Evolutionary conservation across 2,888 invertebrate species (phyloP).

Genomic region (Alcis repandata): DNA sequence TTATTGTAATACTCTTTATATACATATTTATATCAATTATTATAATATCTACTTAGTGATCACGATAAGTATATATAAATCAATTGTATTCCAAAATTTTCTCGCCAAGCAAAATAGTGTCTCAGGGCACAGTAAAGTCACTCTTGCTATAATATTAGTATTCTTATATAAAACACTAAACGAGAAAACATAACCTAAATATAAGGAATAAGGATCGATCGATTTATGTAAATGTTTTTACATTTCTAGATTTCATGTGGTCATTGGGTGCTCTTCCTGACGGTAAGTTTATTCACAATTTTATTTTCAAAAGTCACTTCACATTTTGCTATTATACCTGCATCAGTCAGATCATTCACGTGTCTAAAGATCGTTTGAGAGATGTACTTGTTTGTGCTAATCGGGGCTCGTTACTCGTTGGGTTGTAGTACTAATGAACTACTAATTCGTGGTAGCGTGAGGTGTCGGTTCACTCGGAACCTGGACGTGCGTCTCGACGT

Average conservation of each 20-base stretch:
- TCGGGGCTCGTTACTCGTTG: slow-evolving; percentile 48
- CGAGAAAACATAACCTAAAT: slow-evolving; percentile 66
- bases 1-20: slow-evolving; percentile 69
- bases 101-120: slow-evolving; percentile 87
- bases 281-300: slow-evolving; percentile 91
- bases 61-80: slow-evolving; percentile 60
- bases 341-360: slow-evolving; percentile 68
- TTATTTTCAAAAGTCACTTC: slow-evolving; percentile 72
- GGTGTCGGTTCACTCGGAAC: slow-evolving; percentile 54
- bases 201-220: slow-evolving; percentile 83
- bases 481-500: slow-evolving; percentile 4
- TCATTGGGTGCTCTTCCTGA: slow-evolving; percentile 99
- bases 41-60: slow-evolving; percentile 60
- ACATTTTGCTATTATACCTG: slow-evolving; percentile 58
- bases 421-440: slow-evolving; percentile 59
- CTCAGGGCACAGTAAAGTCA: slow-evolving; percentile 75
- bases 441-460: slow-evolving; percentile 66
- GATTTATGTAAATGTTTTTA: slow-evolving; percentile 87
- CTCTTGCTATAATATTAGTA: slow-evolving; percentile 61
- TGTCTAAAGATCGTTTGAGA: slow-evolving; percentile 45
- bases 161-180: slow-evolving; percentile 55
- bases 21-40: slow-evolving; percentile 67
- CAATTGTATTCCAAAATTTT: slow-evolving; percentile 61
- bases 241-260: slow-evolving; percentile 99
- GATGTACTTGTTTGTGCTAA: slow-evolving; percentile 56